Evolutionary conservation across 2,888 invertebrate genomes (phyloP).

Genomic region (Opisthograptis luteolata): DNA sequence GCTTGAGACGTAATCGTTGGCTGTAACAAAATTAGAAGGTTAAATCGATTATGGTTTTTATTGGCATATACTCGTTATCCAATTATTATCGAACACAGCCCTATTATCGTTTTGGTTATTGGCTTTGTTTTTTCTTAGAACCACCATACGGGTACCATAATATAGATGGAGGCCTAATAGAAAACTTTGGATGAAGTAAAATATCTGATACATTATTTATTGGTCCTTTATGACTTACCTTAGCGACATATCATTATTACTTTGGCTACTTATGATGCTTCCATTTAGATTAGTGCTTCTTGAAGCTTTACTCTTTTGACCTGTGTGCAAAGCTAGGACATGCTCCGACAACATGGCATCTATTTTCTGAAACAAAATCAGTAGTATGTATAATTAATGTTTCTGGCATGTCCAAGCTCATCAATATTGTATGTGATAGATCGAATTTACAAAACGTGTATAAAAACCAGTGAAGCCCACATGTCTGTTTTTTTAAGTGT

Average conservation of each 20-base stretch:
- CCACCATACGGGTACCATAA: too few relatives aligned
- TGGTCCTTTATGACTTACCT: slow-evolving; percentile 61
- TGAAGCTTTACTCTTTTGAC: slow-evolving; percentile 57
- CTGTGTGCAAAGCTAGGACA: slow-evolving; percentile 90
- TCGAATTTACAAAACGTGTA: too few relatives aligned
- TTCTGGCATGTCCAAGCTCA: background rate
- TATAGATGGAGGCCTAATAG: too few relatives aligned
- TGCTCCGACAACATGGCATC: slow-evolving; percentile 92
- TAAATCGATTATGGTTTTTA: slow-evolving; percentile 4
- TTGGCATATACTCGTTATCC: slow-evolving; percentile 1
- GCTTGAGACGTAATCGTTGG: slow-evolving; percentile 83
- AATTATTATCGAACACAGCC: background rate
- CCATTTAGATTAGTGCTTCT: slow-evolving; percentile 47
- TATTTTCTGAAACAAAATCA: slow-evolving; percentile 85
- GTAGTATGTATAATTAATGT: background rate
- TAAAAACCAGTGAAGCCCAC: too few relatives aligned
- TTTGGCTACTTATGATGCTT: slow-evolving; percentile 61
- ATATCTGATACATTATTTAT: too few relatives aligned
- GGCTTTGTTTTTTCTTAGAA: too few relatives aligned
- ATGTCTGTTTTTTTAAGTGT: too few relatives aligned
- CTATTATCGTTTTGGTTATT: too few relatives aligned
- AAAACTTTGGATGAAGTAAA: too few relatives aligned
- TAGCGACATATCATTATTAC: slow-evolving; percentile 58
- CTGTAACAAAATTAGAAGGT: slow-evolving; percentile 65
- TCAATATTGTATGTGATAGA: too few relatives aligned